Conservation (phyloP, 1,140 invertebrate genomes). For the Geopemphigus sp. region DNA sequence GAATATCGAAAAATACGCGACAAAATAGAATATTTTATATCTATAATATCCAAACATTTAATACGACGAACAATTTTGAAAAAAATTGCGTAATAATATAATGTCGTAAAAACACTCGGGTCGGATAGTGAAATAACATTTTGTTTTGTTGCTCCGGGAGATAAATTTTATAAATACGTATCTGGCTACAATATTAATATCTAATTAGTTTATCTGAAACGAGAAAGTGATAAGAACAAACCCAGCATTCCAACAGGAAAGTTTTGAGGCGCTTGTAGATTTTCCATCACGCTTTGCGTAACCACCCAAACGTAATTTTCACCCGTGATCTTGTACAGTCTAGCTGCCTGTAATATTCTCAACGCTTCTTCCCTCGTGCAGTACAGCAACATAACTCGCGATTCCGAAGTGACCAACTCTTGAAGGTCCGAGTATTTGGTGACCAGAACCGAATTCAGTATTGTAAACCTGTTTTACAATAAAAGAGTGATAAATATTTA, state of each 20-base stretch:
- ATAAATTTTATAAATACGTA: too few species aligned
- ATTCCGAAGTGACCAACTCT: conserved; percentile 84
- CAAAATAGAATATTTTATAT: too few species aligned
- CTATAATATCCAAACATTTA: too few species aligned
- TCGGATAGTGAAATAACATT: too few species aligned
- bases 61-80: too few species aligned
- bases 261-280: conserved; percentile 70
- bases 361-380: conserved; percentile 83
- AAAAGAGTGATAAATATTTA: too few species aligned
- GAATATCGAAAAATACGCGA: too few species aligned
- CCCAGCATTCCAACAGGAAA: conserved; percentile 93
- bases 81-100: too few species aligned
- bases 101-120: too few species aligned
- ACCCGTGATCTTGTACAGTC: conserved; percentile 81
- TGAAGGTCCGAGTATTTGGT: conserved; percentile 67
- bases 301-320: conserved; percentile 97
- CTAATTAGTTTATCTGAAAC: too few species aligned
- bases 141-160: too few species aligned
- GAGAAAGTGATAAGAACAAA: conserved; percentile 57
- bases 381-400: conserved; percentile 89
- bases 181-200: too few species aligned
- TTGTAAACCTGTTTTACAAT: conserved; percentile 64
- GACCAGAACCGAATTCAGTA: conserved; percentile 78
- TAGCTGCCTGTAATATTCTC: conserved; percentile 76
- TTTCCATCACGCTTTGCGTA: conserved; percentile 88